Evolutionary conservation across 2,888 invertebrate genomes (phyloP).

Genomic region (Diarsia mendica): DNA sequence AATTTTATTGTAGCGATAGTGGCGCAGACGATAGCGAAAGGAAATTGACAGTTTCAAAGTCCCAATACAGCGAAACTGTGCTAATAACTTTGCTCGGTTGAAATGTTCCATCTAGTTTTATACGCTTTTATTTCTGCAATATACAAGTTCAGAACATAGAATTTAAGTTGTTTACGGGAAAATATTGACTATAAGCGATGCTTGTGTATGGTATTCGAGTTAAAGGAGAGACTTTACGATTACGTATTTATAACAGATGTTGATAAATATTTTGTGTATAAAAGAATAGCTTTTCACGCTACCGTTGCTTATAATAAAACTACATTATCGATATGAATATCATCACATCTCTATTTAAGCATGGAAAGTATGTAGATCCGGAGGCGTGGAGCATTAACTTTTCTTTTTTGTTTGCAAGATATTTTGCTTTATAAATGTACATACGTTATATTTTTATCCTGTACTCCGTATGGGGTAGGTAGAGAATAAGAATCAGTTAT

Average conservation of each 20-base stretch:
- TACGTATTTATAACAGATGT: too few relatives aligned
- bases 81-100: constrained; percentile 48
- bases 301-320: too few relatives aligned
- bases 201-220: not conserved
- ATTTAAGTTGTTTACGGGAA: constrained; percentile 34
- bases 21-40: constrained; percentile 57
- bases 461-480: constrained; percentile 30
- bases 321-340: constrained; percentile 48
- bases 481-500: constrained; percentile 34
- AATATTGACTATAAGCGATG: not conserved
- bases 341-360: constrained; percentile 50
- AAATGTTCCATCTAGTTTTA: constrained; percentile 47
- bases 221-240: too few relatives aligned
- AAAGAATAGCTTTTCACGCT: too few relatives aligned
- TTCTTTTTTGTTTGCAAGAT: constrained; percentile 64
- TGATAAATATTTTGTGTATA: too few relatives aligned
- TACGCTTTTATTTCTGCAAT: constrained; percentile 39
- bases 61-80: constrained; percentile 50
- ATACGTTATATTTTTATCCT: constrained; percentile 54
- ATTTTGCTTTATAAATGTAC: constrained; percentile 67
- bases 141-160: constrained; percentile 26
- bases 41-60: constrained; percentile 64
- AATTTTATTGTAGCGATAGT: constrained; percentile 64
- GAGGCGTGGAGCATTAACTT: constrained; percentile 66
- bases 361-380: constrained; percentile 62